Evolutionary conservation across 2,113 vertebrate species (phyloP).

Genomic region (Myotis lucifugus): DNA sequence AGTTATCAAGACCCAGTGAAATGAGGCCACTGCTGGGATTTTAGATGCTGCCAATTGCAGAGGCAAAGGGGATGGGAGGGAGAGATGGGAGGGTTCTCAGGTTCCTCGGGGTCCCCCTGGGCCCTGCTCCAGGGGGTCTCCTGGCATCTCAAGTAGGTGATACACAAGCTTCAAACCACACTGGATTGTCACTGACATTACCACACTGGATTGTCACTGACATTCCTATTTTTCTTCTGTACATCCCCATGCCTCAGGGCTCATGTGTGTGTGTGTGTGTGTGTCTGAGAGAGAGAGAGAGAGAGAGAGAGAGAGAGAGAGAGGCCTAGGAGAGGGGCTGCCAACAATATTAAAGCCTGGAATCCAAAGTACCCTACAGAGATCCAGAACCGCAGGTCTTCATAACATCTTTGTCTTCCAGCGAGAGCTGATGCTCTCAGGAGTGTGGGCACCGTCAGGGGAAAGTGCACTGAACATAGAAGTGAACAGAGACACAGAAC

Average conservation of each 20-base stretch:
- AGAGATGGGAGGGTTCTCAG: not conserved
- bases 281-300: too few species aligned
- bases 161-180: not conserved
- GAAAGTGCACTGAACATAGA: not conserved
- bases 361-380: not conserved
- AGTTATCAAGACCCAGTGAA: not conserved
- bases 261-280: not conserved
- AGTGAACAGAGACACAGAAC: not conserved
- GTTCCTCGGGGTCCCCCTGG: not conserved
- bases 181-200: not conserved
- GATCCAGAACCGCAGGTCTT: not conserved
- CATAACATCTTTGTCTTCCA: not conserved
- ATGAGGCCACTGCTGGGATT: not conserved
- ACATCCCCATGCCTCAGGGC: not conserved
- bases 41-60: not conserved
- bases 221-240: not conserved
- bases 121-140: not conserved
- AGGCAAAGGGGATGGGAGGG: not conserved
- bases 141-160: not conserved
- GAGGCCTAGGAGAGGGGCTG: not conserved
- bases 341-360: not conserved
- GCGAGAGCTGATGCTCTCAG: not conserved
- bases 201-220: not conserved
- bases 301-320: too few species aligned
- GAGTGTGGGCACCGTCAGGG: fast-evolving